Evolutionary conservation across 2,113 vertebrate species (phyloP).

Genomic region (cattle (Bos taurus)): ARS-UCD2.0 NC_037333.1:33295501-33296000

Average conservation of each 20-base stretch:
- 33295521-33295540: background rate
- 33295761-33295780: background rate
- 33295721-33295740: background rate
- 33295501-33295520: background rate
- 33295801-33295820: background rate
- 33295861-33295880: background rate
- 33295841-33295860: background rate
- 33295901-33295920: background rate
- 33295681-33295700: background rate
- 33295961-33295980: background rate
- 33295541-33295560: background rate
- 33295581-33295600: background rate
- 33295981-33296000: background rate
- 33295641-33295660: background rate
- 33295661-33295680: background rate
- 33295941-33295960: background rate
- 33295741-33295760: background rate
- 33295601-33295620: background rate
- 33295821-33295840: background rate
- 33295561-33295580: background rate
- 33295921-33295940: background rate
- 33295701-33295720: background rate
- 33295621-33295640: background rate
- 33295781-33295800: background rate
- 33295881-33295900: background rate